Base-by-base conservation (phyloP, 1,140 invertebrate genomes). In the Dendrolimus punctatus region DNA sequence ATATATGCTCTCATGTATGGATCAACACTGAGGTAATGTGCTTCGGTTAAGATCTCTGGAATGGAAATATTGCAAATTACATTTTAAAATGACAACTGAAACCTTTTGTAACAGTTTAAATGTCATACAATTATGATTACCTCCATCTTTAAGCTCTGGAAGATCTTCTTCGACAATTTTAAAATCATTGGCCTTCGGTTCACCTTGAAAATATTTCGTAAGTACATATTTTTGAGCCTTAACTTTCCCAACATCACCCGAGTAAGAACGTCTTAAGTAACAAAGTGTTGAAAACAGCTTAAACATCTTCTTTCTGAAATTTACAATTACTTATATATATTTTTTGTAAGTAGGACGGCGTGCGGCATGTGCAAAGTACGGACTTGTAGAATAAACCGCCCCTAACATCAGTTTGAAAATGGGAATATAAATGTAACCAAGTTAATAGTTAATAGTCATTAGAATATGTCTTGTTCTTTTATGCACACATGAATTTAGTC, bases 11-110 rank as follows among this genome's bases (percentile, higher is more conserved):
- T 85, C 91, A 93, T 92, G 59, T 93, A 93, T 40, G 92, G 92
- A 76, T 94, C 93, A 4, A 93, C 91, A 53, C 91, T 93, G 3
- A 93, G 62, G 64, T 89, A 93, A 63, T 91, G 88, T 6, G 92
- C 92, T 85, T 93, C 81, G 9, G 88, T 83, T 41, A 93, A 76
- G 68, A 90, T 90, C 77, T 94, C 91, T 92, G 68, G 57, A 89
- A 88, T 48, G 77, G 62, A 50, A 82, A 68, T 62, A 76, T 69
- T n/a, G n/a, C n/a, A 55, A 52, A 9, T 6, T 23, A 39, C 8
- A 5, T 46, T 9, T 36, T 8, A 53, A 23, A 53, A 10, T n/a
- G 9, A 56, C 38, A 55, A 44, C 39, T 23, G 23, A 23, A 23
- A 1, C 23, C 23, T 3, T 3, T 23, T 23, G 23, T 23, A 23